phyloP scores from a whole-genome alignment of 2,888 invertebrate species.

The Lucinisca nassula region DNA sequence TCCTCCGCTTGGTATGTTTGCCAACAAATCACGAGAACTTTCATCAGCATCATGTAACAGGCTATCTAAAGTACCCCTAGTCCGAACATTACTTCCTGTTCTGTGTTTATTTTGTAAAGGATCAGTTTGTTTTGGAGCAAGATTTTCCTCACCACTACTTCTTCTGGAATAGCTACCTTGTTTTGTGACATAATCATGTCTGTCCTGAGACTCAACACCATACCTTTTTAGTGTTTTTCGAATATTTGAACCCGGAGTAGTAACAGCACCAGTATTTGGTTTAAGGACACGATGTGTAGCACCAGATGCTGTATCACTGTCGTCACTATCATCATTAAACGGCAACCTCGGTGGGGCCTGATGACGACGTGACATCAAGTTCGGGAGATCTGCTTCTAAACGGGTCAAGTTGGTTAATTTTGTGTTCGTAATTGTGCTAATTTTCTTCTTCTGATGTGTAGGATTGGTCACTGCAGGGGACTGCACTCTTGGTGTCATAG shows the following conservation, averaged over 20 bases:
- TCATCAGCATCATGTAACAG: conserved; percentile 54
- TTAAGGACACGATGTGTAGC: conserved; percentile 54
- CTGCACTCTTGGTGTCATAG: conserved; percentile 71
- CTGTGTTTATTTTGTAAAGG: conserved; percentile 11
- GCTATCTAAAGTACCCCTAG: conserved; percentile 60
- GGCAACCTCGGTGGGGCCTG: conserved; percentile 43
- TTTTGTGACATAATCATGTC: conserved; percentile 47
- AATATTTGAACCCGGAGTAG: conserved; percentile 31
- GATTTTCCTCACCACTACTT: background rate
- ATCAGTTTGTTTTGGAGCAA: background rate
- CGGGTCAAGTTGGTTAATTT: conserved; percentile 33
- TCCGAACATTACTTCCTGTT: conserved; percentile 46
- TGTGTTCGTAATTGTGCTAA: conserved; percentile 24
- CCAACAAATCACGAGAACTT: conserved; percentile 56
- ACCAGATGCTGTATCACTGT: conserved; percentile 26
- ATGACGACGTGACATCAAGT: conserved; percentile 50
- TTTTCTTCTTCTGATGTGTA: conserved; percentile 32
- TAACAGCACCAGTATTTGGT: conserved; percentile 33
- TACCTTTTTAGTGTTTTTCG: conserved; percentile 51
- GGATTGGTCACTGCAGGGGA: conserved; percentile 63
- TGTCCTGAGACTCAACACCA: conserved; percentile 53
- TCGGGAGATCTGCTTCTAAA: conserved; percentile 66
- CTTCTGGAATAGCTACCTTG: background rate
- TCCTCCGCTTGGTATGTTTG: conserved; percentile 43
- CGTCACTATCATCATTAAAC: conserved; percentile 35